phyloP scores from a whole-genome alignment of 2,797 vertebrate genomes.

The Muscicapa comitata region DNA sequence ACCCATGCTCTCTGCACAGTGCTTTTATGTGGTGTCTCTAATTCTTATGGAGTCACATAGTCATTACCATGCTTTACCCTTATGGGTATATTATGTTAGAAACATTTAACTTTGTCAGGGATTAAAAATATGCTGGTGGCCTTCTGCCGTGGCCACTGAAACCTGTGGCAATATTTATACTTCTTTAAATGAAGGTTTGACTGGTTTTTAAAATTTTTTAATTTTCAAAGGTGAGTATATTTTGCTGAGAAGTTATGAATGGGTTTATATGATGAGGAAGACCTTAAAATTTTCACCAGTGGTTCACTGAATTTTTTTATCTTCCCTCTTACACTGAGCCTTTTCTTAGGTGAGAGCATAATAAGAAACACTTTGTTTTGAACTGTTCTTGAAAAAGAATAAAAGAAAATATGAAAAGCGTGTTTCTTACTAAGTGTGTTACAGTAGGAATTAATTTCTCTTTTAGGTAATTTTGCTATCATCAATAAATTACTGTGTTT shows the following conservation, averaged over 20 bases:
- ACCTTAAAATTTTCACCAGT: neutral
- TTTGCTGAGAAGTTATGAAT: neutral
- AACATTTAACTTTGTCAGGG: neutral
- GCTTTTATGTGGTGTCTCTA: neutral
- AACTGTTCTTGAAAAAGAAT: neutral
- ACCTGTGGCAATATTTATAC: neutral
- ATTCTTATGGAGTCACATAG: neutral
- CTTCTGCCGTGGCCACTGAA: neutral
- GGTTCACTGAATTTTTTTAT: neutral
- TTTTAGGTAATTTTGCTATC: neutral
- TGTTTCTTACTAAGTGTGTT: neutral
- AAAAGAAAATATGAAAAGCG: neutral
- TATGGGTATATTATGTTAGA: neutral
- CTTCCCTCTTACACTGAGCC: neutral
- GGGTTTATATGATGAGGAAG: neutral
- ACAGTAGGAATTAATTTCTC: neutral
- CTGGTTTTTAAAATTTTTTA: neutral
- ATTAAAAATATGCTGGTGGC: neutral
- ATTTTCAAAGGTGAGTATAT: neutral
- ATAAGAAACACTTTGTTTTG: neutral
- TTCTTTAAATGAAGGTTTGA: neutral
- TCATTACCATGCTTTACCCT: neutral
- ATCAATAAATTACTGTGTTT: neutral
- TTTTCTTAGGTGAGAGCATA: neutral
- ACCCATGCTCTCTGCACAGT: neutral